These are phyloP conservation scores for Avahi laniger DNA, from an alignment of 2,797 vertebrate species.

Conservation along the genomic window DNA sequence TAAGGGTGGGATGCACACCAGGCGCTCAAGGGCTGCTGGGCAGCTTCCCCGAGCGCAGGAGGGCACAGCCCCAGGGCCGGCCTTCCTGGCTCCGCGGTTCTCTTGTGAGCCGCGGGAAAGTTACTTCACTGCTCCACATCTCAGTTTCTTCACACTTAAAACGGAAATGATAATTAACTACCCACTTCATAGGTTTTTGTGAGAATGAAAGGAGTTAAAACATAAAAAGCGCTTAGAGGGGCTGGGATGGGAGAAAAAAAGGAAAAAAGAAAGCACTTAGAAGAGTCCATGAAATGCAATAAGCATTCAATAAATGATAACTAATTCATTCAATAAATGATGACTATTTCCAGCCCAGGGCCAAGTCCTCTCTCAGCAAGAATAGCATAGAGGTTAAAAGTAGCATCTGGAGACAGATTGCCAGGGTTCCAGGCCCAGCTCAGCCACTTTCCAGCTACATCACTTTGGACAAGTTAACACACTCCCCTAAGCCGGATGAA, in stretches of 20 bases:
- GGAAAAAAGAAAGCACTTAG: background rate
- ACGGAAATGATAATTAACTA: background rate
- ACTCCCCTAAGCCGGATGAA: background rate
- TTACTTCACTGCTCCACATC: background rate
- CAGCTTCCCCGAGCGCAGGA: accelerated
- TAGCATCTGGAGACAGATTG: background rate
- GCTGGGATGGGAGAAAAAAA: too few species aligned
- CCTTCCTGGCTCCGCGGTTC: accelerated
- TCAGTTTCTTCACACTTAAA: background rate
- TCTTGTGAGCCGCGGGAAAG: background rate
- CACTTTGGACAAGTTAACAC: background rate
- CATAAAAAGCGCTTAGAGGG: background rate
- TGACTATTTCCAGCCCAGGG: background rate
- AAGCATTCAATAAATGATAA: background rate
- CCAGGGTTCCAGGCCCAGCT: background rate
- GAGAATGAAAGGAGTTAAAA: background rate
- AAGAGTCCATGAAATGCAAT: background rate
- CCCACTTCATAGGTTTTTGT: background rate
- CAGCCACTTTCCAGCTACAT: background rate
- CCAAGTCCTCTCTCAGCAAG: background rate
- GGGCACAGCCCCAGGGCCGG: accelerated
- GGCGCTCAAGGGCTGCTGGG: too few species aligned
- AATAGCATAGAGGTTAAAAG: background rate
- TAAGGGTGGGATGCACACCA: background rate
- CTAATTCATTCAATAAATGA: background rate